Evolutionary conservation across 2,888 invertebrate species (phyloP), one percentile per base, ranked within the genome.

Genomic region (Atherix ibis): DNA sequence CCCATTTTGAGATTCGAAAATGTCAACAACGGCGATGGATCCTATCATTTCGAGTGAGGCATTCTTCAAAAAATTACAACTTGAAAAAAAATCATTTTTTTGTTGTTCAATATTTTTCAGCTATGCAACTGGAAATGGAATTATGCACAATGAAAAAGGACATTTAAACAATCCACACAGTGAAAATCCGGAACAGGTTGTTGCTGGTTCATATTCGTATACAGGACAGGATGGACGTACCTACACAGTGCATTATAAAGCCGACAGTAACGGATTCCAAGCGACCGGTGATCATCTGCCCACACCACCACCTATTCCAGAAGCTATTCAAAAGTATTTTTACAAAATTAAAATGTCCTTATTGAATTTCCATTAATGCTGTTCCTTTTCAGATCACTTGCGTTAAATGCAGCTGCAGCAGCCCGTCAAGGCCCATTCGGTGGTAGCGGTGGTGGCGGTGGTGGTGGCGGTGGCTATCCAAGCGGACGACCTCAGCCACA

Each of bases 241-340:
- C 12, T 72, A 71, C 41, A 70, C 71, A 12, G 70, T 73, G 4
- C 65, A 69, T 46, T 81, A 80, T 50, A 67, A 75, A 36, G 81
- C 80, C 34, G 81, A 82, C 53, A 73, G 75, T 45, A 77, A 76
- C 50, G 82, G 82, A 37, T 83, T 79, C 59, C 71, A 76, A 49
- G 76, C 81, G 9, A 70, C 70, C 46, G 82, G 82, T 33, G 77
- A 77, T 27, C 82, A 82, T 56, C 58, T 82, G 45, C 82, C 83
- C 26, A 78, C 77, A 19, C 71, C 80, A 5, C 81, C 80, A 25
- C 78, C 80, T 16, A 66, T 80, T 44, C 80, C 81, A 19, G 72
- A 42, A 36, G 45, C 42, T 17, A 46, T 45, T 35, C 38, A 40
- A 42, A 42, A 44, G 46, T 47, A 33, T 34, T 32, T 32, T n/a